Base-by-base conservation (phyloP, 2,797 vertebrate species). In the Parambassis ranga region DNA sequence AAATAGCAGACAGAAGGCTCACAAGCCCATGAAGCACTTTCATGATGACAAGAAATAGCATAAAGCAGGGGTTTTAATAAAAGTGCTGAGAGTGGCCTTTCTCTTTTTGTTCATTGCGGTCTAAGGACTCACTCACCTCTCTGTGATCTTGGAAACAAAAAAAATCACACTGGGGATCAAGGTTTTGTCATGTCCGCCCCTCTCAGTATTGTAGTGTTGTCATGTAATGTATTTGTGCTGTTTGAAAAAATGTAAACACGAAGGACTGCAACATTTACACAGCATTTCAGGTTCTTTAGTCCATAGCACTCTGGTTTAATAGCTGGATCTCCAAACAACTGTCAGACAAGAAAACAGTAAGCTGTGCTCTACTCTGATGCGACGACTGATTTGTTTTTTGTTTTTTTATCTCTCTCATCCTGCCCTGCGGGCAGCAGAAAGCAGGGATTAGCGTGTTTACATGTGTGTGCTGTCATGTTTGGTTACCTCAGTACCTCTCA, bases 191-290 rank as follows among this genome's bases (percentile, higher is more conserved):
- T 27, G 9, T 75, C 71, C 56, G 52, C 87, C 84, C 82, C 75
- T 74, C 75, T 84, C 83, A 87, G 81, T 91, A 89, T 91, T 88
- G 77, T 88, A 83, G 72, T 62, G 70, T n/a, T 83, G 85, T 89
- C 86, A 85, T 88, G 89, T 89, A 82, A 84, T 89, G 83, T 90
- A 84, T 88, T 87, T 84, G 83, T 91, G 80, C 77, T 87, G 85
- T 89, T 88, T 79, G 48, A 85, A 81, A n/a, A 86, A 85, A 85
- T 85, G 75, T 89, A 86, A 91, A 89, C 89, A 90, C 70, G 69
- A 91, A 92, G 91, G 90, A 93, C 92, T 91, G 91, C 90, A 90
- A 77, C 73, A 76, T 77, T 81, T 81, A 87, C 76, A 82, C 86
- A 83, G 68, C 72, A 77, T 86, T 91, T 91, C 90, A 91, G 91